Evolutionary conservation across 2,113 vertebrate species (phyloP).

Genomic region (Dicerorhinus sumatrensis): DNA sequence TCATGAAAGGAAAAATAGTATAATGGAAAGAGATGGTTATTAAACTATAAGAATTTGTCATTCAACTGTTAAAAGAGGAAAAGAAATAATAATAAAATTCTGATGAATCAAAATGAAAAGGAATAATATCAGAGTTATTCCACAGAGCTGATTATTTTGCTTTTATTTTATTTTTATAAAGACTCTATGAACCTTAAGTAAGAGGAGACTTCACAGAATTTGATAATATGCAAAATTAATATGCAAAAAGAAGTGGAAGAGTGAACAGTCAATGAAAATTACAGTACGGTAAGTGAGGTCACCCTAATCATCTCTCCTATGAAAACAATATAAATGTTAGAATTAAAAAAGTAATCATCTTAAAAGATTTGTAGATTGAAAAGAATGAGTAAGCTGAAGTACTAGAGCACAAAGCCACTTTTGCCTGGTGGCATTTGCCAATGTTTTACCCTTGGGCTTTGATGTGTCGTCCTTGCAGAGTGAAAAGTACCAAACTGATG

Average conservation of each 20-base stretch:
- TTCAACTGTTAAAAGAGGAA: background rate
- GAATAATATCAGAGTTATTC: background rate
- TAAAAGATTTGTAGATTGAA: background rate
- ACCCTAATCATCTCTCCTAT: background rate
- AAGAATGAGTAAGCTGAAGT: background rate
- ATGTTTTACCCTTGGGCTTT: background rate
- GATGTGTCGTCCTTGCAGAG: too few relatives aligned
- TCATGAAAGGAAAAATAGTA: background rate
- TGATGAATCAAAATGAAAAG: background rate
- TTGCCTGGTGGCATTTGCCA: background rate
- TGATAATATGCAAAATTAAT: background rate
- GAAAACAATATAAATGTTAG: background rate
- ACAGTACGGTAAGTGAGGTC: background rate
- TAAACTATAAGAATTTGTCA: background rate
- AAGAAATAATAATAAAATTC: slow-evolving; percentile 8
- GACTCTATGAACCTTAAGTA: background rate
- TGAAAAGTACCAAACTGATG: background rate
- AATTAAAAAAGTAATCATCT: background rate
- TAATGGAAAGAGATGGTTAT: background rate
- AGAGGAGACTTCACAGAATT: background rate
- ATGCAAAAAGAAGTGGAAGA: background rate
- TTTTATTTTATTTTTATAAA: background rate
- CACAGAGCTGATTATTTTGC: background rate
- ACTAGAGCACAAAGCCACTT: background rate
- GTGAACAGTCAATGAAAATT: background rate